Evolutionary conservation across 2,113 vertebrate genomes (phyloP).

Genomic region (Otocyon megalotis): DNA sequence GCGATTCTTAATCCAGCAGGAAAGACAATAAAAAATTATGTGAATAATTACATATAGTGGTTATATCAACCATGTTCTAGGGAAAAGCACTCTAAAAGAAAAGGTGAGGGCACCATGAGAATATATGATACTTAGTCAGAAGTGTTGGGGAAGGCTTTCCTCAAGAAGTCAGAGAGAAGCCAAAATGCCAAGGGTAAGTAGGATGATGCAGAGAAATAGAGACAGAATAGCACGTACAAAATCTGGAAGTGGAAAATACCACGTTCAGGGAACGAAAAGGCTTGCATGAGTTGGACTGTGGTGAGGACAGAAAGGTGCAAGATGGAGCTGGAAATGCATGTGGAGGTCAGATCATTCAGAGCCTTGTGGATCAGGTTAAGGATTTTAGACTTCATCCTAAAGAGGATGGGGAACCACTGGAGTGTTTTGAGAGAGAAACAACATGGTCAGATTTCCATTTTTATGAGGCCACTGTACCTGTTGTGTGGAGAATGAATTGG

Average conservation of each 20-base stretch:
- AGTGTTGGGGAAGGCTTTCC: background rate
- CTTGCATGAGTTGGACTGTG: background rate
- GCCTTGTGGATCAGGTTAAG: background rate
- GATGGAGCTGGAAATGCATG: background rate
- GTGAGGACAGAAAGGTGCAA: background rate
- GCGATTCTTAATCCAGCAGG: background rate
- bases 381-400: background rate
- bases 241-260: background rate
- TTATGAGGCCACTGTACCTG: background rate
- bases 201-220: background rate
- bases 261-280: background rate
- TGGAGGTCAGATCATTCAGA: background rate
- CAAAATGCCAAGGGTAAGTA: background rate
- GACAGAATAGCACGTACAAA: background rate
- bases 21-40: background rate
- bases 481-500: background rate
- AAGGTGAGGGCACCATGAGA: background rate
- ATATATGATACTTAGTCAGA: background rate
- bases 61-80: background rate
- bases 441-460: constrained; percentile 1
- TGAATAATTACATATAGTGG: background rate
- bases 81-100: background rate
- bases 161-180: background rate
- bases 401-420: background rate
- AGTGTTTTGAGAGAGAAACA: constrained; percentile 37